Evolutionary conservation across 2,113 vertebrate genomes (phyloP).

Genomic region (Periophthalmodon schlosseri): DNA sequence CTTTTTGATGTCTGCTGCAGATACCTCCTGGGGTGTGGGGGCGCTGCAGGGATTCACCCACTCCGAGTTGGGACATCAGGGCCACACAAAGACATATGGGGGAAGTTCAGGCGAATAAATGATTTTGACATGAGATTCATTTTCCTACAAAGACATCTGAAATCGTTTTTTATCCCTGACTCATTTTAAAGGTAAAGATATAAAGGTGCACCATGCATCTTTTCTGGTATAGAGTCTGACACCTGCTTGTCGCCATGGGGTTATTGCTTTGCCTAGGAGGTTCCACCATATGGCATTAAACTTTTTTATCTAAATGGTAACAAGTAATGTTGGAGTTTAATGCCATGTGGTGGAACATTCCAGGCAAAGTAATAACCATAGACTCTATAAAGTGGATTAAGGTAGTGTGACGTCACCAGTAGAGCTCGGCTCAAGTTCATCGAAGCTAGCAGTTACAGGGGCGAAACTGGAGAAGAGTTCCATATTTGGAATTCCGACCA

Average conservation of each 20-base stretch:
- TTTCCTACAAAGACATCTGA: constrained; percentile 1
- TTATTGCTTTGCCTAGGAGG: background rate
- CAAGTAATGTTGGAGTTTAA: too few species aligned
- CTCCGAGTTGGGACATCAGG: constrained; percentile 20
- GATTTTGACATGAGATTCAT: constrained; percentile 21
- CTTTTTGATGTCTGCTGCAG: constrained; percentile 48
- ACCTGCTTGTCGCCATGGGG: too few species aligned
- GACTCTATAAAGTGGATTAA: too few species aligned
- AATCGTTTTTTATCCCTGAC: background rate
- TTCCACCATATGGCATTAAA: background rate
- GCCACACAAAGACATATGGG: constrained; percentile 15
- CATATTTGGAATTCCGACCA: too few species aligned
- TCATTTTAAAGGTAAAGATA: background rate
- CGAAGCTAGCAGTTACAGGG: too few species aligned
- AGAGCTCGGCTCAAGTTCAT: too few species aligned
- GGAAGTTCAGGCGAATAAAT: constrained; percentile 26
- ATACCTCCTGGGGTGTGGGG: constrained; percentile 32
- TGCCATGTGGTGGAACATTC: too few species aligned
- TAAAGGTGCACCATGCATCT: background rate
- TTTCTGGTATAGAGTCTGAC: background rate
- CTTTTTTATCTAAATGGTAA: too few species aligned
- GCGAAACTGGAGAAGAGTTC: too few species aligned
- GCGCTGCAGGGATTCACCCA: constrained; percentile 31
- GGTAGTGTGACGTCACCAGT: too few species aligned
- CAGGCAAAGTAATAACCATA: too few species aligned